Evolutionary conservation across 2,888 invertebrate species (phyloP), one percentile per base, ranked within the genome.

Genomic region (Myopa tessellatipennis): DNA sequence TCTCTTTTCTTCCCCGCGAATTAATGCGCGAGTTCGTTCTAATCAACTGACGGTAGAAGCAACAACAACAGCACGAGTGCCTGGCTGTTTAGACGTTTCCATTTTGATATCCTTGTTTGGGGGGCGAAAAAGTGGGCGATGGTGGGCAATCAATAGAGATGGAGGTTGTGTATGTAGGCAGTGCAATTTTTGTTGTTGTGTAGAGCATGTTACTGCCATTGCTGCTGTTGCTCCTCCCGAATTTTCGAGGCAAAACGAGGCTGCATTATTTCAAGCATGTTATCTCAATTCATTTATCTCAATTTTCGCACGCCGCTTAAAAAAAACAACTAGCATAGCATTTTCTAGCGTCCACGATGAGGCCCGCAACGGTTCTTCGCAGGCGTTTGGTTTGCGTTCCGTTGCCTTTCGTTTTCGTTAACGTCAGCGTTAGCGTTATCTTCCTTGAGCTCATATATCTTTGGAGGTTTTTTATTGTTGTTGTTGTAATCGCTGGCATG

Each of bases 231-330:
- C 8, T 73, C 8, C 18, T 12, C 3, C 4, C 3, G 38, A 12
- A 14, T 10, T 52, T n/a, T 36, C 52, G 10, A 45, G 45, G 45
- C 45, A 10, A 1, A 5, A 14, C 26, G 12, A 10, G 40, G 38
- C 34, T 55, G 67, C 45, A 45, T 75, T 75, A 68, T 26, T 69
- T 75, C 45, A 58, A 68, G 58, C 40, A n/a, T 61, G 58, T 79
- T 80, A 80, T 80, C 80, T 79, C 72, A 79, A 77, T 79, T 80
- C 79, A 80, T 80, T 80, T 78, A 79, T 80, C 80, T 80, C 80
- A 78, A 78, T 80, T 79, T 70, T 74, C 60, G 16, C 69, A 69
- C 75, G 69, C 58, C 26, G 60, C 58, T 69, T 75, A 40, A 18
- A 74, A 74, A 61, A 38, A 6, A 7, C n/a, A 45, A 45, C 8